phyloP scores from a whole-genome alignment of 2,888 invertebrate species.

The Willowsia nigromaculata region DNA sequence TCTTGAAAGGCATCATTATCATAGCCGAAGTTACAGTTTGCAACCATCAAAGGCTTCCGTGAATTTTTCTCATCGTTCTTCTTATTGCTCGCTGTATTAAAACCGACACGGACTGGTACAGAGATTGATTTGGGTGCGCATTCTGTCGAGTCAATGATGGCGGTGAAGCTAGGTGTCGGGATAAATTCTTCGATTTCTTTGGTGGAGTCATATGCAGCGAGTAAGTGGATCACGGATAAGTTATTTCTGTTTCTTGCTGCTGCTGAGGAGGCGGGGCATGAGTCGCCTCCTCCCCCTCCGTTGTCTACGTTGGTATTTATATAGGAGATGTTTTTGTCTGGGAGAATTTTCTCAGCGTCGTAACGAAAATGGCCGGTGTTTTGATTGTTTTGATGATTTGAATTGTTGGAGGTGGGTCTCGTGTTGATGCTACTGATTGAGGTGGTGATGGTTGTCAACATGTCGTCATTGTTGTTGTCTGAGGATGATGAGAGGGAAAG shows the following conservation, averaged over 20 bases:
- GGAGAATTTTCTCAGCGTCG: slow-evolving; percentile 52
- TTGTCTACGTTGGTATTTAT: not conserved
- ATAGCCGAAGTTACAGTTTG: slow-evolving; percentile 59
- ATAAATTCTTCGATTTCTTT: slow-evolving; percentile 63
- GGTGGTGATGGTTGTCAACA: slow-evolving; percentile 37
- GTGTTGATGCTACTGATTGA: slow-evolving; percentile 20
- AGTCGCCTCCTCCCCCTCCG: not conserved
- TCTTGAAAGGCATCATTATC: slow-evolving; percentile 39
- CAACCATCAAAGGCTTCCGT: slow-evolving; percentile 39
- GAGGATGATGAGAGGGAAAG: slow-evolving; percentile 64
- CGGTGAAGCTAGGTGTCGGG: slow-evolving; percentile 53
- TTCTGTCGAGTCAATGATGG: slow-evolving; percentile 67
- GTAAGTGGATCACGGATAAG: slow-evolving; percentile 64
- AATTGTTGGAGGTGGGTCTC: not conserved
- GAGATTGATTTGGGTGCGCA: slow-evolving; percentile 63
- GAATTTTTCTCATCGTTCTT: not conserved
- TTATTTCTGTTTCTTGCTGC: slow-evolving; percentile 53
- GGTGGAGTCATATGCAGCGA: slow-evolving; percentile 53
- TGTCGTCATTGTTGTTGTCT: slow-evolving; percentile 65
- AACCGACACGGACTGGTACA: slow-evolving; percentile 57
- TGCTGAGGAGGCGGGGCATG: not conserved
- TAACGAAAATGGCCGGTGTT: slow-evolving; percentile 28
- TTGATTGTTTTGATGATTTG: not conserved
- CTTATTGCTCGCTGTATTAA: not conserved
- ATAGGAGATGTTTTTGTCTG: slow-evolving; percentile 61